Conservation (phyloP, 2,888 invertebrate species). For the Alloscopus bannaensis region DNA sequence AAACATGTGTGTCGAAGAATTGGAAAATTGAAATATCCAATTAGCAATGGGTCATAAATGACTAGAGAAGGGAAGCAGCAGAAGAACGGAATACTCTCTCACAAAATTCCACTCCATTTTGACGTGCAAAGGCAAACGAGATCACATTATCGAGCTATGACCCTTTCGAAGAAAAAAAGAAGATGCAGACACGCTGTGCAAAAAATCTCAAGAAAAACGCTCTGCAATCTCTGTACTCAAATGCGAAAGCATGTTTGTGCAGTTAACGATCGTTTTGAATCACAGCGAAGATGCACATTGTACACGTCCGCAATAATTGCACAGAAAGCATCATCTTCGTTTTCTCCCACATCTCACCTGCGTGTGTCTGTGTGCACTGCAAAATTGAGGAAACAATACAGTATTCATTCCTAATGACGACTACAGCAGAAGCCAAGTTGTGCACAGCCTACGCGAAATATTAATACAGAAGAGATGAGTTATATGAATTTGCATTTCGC, state of each 20-base stretch:
- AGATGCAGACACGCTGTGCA: too few species aligned
- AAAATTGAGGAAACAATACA: constrained; percentile 28
- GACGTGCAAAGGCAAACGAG: constrained; percentile 10
- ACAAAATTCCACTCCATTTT: constrained; percentile 6
- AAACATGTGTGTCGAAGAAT: constrained; percentile 6
- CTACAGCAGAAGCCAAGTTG: constrained; percentile 10
- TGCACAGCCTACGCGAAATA: too few species aligned
- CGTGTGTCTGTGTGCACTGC: not conserved
- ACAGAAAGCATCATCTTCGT: constrained; percentile 9
- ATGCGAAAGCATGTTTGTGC: not conserved
- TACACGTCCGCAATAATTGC: constrained; percentile 8
- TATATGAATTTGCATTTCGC: constrained; percentile 21
- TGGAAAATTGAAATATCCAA: constrained; percentile 58
- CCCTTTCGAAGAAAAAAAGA: constrained; percentile 13
- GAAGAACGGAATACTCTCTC: not conserved
- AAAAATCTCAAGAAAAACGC: too few species aligned
- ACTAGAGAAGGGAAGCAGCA: constrained; percentile 21
- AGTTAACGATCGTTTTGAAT: constrained; percentile 19
- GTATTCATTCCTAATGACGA: constrained; percentile 38
- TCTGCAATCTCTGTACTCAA: not conserved
- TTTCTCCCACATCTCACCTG: constrained; percentile 1
- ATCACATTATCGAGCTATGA: constrained; percentile 37
- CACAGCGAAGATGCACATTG: constrained; percentile 8
- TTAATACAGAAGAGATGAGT: too few species aligned
- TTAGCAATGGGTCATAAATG: constrained; percentile 60